Evolutionary conservation across 2,797 vertebrate species (phyloP).

Genomic region (Coracias cyanogaster): DNA sequence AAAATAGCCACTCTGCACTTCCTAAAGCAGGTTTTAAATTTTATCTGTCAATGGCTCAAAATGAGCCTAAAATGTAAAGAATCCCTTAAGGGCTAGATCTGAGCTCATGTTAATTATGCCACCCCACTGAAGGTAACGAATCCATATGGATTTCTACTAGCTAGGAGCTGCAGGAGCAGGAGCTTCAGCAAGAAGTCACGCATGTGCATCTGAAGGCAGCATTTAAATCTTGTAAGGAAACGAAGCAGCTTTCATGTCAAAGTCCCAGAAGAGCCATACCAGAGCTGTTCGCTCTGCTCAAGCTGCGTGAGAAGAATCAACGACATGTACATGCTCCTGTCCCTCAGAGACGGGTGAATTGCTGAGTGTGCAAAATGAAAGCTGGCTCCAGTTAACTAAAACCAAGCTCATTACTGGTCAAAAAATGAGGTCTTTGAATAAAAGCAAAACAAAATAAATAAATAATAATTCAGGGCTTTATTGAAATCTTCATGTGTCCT

Average conservation of each 20-base stretch:
- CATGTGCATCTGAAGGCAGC: not conserved
- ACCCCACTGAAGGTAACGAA: not conserved
- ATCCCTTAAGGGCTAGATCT: not conserved
- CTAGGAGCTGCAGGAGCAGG: not conserved
- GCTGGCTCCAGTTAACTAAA: constrained; percentile 27
- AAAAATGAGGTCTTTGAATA: not conserved
- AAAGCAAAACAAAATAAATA: constrained; percentile 1
- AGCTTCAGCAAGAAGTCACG: not conserved
- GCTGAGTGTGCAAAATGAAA: not conserved
- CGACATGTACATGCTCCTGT: not conserved
- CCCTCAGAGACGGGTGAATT: constrained; percentile 31
- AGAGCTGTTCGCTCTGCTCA: not conserved
- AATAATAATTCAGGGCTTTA: not conserved
- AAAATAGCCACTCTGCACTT: not conserved
- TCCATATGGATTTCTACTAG: not conserved
- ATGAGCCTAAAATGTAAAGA: not conserved
- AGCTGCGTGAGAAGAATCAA: constrained; percentile 35
- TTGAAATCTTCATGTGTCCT: not conserved
- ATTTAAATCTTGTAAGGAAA: not conserved
- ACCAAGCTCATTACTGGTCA: constrained; percentile 10
- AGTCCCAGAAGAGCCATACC: not conserved
- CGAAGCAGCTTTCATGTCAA: not conserved
- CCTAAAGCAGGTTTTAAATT: constrained; percentile 15
- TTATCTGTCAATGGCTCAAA: not conserved
- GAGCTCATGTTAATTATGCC: not conserved